Percentiles rank a stretch among this genome's conserved stretches.
Evolutionary conservation across 2,113 vertebrate genomes (phyloP).

Genomic region (Zosterops lateralis): DNA sequence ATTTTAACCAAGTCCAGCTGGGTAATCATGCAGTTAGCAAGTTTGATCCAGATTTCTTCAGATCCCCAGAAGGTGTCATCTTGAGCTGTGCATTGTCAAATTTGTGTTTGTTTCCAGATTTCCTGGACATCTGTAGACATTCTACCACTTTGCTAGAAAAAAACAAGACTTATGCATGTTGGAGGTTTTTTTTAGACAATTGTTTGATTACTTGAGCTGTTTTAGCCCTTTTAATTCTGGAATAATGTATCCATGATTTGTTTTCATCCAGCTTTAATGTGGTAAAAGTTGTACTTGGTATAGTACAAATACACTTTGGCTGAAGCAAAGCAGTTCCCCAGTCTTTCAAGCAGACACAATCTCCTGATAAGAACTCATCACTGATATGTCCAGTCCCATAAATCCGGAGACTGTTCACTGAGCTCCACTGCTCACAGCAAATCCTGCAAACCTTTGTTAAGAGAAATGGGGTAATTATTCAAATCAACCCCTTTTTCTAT

Average conservation of each 20-base stretch:
- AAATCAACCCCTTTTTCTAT: neutral
- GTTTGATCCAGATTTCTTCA: neutral
- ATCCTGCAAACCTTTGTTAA: neutral
- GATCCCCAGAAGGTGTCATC: neutral
- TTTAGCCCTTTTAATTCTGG: neutral
- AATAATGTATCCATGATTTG: neutral
- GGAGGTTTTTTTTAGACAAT: neutral
- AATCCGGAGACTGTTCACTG: neutral
- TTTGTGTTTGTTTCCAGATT: neutral
- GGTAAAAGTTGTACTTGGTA: neutral
- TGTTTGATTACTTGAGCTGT: rapidly evolving
- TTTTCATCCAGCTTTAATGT: neutral
- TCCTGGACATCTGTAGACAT: neutral
- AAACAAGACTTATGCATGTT: neutral
- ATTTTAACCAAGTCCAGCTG: neutral
- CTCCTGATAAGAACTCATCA: neutral
- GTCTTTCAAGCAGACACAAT: neutral
- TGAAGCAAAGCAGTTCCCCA: neutral
- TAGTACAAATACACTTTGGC: neutral
- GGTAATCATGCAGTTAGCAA: neutral
- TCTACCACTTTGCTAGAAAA: neutral
- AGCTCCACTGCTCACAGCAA: neutral
- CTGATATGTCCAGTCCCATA: neutral
- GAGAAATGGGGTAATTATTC: neutral
- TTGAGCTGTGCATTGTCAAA: neutral